These are phyloP conservation scores for Motacilla tschutschensis DNA, from an alignment of 2,113 vertebrate species.

Conservation along the genomic window DNA sequence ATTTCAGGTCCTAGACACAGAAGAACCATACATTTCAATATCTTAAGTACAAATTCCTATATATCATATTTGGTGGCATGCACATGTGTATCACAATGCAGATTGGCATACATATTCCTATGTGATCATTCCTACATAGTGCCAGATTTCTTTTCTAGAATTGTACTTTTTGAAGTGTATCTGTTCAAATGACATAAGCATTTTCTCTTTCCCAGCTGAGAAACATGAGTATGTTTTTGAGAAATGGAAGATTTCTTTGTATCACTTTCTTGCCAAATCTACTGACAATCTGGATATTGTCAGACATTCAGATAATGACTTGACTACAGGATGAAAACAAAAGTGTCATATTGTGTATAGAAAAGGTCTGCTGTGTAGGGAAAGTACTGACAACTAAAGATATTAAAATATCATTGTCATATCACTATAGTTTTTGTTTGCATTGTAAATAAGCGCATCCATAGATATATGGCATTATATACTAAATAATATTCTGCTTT, in stretches of 20 bases:
- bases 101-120: not conserved
- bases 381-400: not conserved
- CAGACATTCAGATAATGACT: not conserved
- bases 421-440: not conserved
- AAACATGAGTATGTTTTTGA: not conserved
- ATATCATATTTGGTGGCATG: not conserved
- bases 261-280: not conserved
- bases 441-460: not conserved
- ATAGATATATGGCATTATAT: not conserved
- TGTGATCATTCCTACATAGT: not conserved
- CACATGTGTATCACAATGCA: not conserved
- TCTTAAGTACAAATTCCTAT: not conserved
- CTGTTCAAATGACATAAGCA: not conserved
- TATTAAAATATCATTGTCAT: not conserved
- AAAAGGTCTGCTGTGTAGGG: not conserved
- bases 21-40: not conserved
- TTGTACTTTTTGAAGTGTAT: not conserved
- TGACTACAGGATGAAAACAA: not conserved
- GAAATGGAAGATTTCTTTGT: not conserved
- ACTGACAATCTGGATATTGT: not conserved
- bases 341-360: not conserved
- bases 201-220: not conserved
- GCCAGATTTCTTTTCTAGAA: not conserved
- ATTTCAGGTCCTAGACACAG: not conserved
- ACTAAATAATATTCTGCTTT: not conserved